phyloP scores from a whole-genome alignment of 2,113 vertebrate genomes.

The Corythoichthys haematopterus region DNA sequence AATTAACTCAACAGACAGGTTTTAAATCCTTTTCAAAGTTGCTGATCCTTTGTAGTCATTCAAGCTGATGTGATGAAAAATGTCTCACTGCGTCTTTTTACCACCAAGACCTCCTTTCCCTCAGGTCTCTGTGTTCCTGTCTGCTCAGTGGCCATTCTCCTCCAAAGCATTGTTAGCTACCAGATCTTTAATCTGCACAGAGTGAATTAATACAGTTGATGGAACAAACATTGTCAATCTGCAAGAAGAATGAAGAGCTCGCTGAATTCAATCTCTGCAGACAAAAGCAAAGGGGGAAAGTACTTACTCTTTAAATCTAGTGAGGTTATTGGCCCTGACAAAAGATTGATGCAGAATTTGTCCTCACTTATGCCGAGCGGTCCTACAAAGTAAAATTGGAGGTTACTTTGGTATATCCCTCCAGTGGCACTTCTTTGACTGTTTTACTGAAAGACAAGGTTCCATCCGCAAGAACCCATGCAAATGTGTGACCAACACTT shows the following conservation, averaged over 20 bases:
- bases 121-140: slow-evolving; percentile 26
- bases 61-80: slow-evolving; percentile 51
- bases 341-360: slow-evolving; percentile 64
- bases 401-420: slow-evolving; percentile 15
- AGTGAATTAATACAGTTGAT: slow-evolving; percentile 73
- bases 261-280: slow-evolving; percentile 73
- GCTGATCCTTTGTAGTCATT: slow-evolving; percentile 52
- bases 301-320: slow-evolving; percentile 50
- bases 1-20: slow-evolving; percentile 28
- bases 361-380: slow-evolving; percentile 55
- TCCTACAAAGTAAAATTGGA: slow-evolving; percentile 31
- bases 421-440: slow-evolving; percentile 8
- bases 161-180: slow-evolving; percentile 68
- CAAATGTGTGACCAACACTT: neutral
- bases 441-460: slow-evolving; percentile 6
- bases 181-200: slow-evolving; percentile 66
- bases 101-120: slow-evolving; percentile 36
- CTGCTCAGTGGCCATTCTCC: slow-evolving; percentile 55
- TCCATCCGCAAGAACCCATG: neutral
- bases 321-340: slow-evolving; percentile 59
- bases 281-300: slow-evolving; percentile 58
- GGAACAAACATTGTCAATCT: slow-evolving; percentile 76
- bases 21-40: slow-evolving; percentile 23
- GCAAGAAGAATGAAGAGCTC: slow-evolving; percentile 67
- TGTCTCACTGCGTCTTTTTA: slow-evolving; percentile 35